Evolutionary conservation across 1,140 invertebrate genomes (phyloP), one percentile per base, ranked within the genome.

Genomic region (Notospermus geniculatus): DNA sequence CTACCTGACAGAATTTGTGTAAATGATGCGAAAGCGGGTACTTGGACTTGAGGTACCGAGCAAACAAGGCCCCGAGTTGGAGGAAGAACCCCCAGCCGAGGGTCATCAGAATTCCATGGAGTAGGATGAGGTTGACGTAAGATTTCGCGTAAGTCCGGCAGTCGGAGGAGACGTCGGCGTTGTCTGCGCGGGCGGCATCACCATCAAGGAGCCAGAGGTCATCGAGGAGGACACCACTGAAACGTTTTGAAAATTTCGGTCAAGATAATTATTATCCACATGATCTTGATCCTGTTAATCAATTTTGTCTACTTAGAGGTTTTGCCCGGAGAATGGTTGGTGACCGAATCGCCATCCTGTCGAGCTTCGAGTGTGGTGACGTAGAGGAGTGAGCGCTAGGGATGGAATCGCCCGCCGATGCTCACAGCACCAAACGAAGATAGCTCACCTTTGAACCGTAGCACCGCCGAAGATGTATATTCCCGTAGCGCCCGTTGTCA

Each of bases 391-490:
- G n/a, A n/a, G n/a, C n/a, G n/a, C n/a, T n/a, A n/a, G n/a, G n/a
- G n/a, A n/a, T n/a, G n/a, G n/a, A n/a, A n/a, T n/a, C n/a, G n/a
- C n/a, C n/a, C n/a, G n/a, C n/a, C n/a, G n/a, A n/a, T n/a, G n/a
- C n/a, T n/a, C 15, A 36, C 15, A 36, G 15, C 32, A 30, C 15
- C 4, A 39, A 1, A 11, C 11, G 25, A 2, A 43, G 36, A 36
- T 25, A 23, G 50, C 60, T 58, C 56, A 69, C 67, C 43, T 64
- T 30, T 63, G 32, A 27, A 54, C 46, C 13, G 58, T 30, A 0
- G 58, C 22, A 23, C 67, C 67, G 32, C 67, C 67, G 59, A 69
- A 69, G 60, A 69, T 58, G 46, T 58, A 69, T 19, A 69, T 46
- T 41, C 67, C 67, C 52, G 45, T 28, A 32, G 36, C 25, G 7